Percentiles rank a stretch among this genome's conserved stretches.
phyloP scores from a whole-genome alignment of 1,140 invertebrate species.

The Apocrypta bakeri region DNA sequence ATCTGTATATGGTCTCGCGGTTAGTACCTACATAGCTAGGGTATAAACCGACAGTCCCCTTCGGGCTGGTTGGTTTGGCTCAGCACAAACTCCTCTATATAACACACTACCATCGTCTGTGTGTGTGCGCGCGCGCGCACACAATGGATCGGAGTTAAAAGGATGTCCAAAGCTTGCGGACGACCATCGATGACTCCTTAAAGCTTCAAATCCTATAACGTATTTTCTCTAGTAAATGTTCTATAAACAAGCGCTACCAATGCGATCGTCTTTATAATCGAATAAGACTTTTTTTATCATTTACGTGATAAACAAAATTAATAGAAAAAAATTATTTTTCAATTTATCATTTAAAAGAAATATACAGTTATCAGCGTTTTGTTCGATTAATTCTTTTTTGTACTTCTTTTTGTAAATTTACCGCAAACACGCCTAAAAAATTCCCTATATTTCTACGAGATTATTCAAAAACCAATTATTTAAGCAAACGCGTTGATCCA shows the following conservation, averaged over 20 bases:
- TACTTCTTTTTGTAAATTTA: too few species aligned
- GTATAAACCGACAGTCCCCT: neutral
- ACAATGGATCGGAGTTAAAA: slow-evolving; percentile 17
- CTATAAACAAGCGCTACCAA: neutral
- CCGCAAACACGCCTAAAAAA: too few species aligned
- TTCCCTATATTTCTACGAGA: too few species aligned
- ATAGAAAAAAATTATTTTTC: too few species aligned
- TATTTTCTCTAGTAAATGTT: neutral
- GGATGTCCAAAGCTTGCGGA: neutral
- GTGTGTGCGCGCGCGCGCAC: neutral
- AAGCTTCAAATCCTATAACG: neutral
- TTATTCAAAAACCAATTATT: too few species aligned
- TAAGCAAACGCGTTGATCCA: too few species aligned
- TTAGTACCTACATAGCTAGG: neutral
- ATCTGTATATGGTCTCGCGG: neutral
- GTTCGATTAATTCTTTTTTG: too few species aligned
- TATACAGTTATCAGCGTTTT: too few species aligned
- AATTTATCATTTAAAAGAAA: too few species aligned
- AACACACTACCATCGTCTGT: neutral
- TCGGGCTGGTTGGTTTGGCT: neutral
- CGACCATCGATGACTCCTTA: neutral
- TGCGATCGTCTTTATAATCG: neutral
- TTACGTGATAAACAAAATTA: too few species aligned
- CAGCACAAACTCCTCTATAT: neutral
- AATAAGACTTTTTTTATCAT: neutral